Conservation (phyloP, 2,888 invertebrate species). For the Agrenia bidenticulata region DNA sequence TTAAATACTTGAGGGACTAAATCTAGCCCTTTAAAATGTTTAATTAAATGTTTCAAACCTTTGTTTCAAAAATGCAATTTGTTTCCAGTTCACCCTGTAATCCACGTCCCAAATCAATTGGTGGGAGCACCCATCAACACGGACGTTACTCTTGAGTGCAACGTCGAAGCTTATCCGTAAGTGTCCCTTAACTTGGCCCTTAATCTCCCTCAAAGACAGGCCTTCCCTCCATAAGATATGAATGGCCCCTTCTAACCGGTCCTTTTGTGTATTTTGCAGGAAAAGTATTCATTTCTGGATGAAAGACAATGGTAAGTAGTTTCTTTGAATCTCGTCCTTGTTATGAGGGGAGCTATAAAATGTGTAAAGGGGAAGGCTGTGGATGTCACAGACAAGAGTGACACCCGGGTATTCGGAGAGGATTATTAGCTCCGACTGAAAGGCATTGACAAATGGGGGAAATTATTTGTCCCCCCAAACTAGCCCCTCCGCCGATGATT, state of each 20-base stretch:
- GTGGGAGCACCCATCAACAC: slow-evolving; percentile 57
- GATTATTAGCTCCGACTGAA: slow-evolving; percentile 4
- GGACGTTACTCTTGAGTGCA: slow-evolving; percentile 83
- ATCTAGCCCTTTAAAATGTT: too few relatives aligned
- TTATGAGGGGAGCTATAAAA: too few relatives aligned
- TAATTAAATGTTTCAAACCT: too few relatives aligned
- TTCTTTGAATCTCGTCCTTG: background rate
- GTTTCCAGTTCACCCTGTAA: slow-evolving; percentile 84
- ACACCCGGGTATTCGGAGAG: too few relatives aligned
- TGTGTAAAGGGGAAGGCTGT: background rate
- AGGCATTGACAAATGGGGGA: slow-evolving; percentile 15
- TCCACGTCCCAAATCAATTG: slow-evolving; percentile 88
- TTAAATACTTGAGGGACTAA: slow-evolving; percentile 40
- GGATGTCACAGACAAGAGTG: too few relatives aligned
- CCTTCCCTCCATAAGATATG: too few relatives aligned
- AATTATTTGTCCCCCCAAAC: slow-evolving; percentile 7
- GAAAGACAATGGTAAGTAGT: slow-evolving; percentile 73
- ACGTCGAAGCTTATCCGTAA: slow-evolving; percentile 79
- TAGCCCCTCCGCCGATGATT: slow-evolving; percentile 10
- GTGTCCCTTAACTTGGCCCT: background rate
- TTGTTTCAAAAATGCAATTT: too few relatives aligned
- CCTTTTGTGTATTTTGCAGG: slow-evolving; percentile 18
- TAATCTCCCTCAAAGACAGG: background rate
- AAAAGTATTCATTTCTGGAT: slow-evolving; percentile 80
- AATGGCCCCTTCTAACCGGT: slow-evolving; percentile 9